Evolutionary conservation across 1,140 invertebrate species (phyloP), one percentile per base, ranked within the genome.

Genomic region (Megalonaias nervosa): DNA sequence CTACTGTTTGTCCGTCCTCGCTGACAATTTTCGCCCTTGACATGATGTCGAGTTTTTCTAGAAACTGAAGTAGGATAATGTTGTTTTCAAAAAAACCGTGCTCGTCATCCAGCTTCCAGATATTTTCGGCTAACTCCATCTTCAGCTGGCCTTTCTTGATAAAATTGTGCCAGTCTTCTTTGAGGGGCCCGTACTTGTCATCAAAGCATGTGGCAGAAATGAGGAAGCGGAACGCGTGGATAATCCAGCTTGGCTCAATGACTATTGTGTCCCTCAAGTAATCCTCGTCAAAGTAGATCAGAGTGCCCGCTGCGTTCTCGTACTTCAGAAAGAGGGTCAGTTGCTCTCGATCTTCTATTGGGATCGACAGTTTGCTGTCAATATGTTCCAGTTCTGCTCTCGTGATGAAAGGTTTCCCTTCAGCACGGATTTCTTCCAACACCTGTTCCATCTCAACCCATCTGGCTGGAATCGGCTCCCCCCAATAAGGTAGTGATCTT

Each of bases 391-490:
- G 56, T 5, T 75, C 67, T 14, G 38, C 31, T 23, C 68, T 21
- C 11, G 6, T 61, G 11, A 75, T 75, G n/a, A 75, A 69, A 21
- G 48, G 58, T 15, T 19, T 61, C 14, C 74, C 74, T n/a, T 75
- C 67, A 1, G 12, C 61, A 26, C 74, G 26, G 3, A 58, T 26
- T 57, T 75, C 74, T 4, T 67, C 58, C 48, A 75, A 60, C 19
- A 59, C 67, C 56, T 75, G 74, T 64, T 75, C 56, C 38, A 75
- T 59, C n/a, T 75, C 74, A 38, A 75, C 64, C 66, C 66, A 75
- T 48, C 60, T 75, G 17, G 74, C 74, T 5, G 74, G 74, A 23
- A 68, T 55, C 23, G 68, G n/a, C 48, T 69, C 67, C 4, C 67
- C 74, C 74, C 74, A 75, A n/a, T 75, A 64, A 16, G 65, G 65